A percentile compares a stretch with the other conserved stretches of the same genome.
Evolutionary conservation across 1,140 invertebrate genomes (phyloP).

Genomic region (Anoplolepis gracilipes): DNA sequence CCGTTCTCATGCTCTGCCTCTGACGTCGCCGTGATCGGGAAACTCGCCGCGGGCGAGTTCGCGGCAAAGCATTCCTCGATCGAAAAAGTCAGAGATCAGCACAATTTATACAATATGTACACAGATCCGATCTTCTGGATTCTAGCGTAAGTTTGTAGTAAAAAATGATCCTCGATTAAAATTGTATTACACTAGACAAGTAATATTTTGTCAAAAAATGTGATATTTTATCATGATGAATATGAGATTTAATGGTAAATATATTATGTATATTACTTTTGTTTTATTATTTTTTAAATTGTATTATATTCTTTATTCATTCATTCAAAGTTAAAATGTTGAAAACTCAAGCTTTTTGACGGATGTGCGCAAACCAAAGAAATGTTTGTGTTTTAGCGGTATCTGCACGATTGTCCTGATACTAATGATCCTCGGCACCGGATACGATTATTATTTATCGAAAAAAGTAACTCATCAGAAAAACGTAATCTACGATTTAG

Average conservation of each 20-base stretch:
- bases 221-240: not conserved
- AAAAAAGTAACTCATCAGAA: conserved; percentile 74
- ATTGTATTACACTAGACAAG: not conserved
- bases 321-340: not conserved
- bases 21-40: conserved; percentile 88
- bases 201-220: not conserved
- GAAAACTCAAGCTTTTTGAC: not conserved
- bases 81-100: conserved; percentile 88
- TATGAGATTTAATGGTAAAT: not conserved
- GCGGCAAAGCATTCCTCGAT: conserved; percentile 76
- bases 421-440: conserved; percentile 87
- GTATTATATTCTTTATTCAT: not conserved
- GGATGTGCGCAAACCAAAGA: not conserved
- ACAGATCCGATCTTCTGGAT: conserved; percentile 90
- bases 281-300: not conserved
- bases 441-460: conserved; percentile 82
- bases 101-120: conserved; percentile 89
- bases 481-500: conserved; percentile 78
- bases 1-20: conserved; percentile 89
- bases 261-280: not conserved
- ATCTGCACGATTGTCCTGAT: conserved; percentile 86
- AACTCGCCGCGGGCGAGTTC: conserved; percentile 83
- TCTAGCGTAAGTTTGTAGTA: conserved; percentile 88
- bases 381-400: conserved; percentile 85
- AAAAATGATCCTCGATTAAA: not conserved